These are phyloP conservation scores for Odontomyia ornata DNA, from an alignment of 2,888 invertebrate species.

Conservation along the genomic window DNA sequence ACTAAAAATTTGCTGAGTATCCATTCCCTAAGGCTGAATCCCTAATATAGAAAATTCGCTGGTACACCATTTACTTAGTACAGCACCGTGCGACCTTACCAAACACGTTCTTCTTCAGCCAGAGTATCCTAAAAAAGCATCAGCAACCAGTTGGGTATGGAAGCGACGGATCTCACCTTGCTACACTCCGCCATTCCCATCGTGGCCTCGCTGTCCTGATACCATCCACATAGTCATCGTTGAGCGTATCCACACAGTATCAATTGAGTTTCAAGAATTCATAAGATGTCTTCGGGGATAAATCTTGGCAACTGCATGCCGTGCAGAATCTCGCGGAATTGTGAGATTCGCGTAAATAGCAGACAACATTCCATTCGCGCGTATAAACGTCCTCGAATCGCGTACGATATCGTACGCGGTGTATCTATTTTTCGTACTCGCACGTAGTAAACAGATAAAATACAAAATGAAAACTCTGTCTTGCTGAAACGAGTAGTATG, in stretches of 20 bases:
- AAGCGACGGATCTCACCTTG: constrained; percentile 22
- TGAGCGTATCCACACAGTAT: not conserved
- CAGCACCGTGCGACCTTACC: not conserved
- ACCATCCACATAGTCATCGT: not conserved
- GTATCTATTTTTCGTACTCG: constrained; percentile 18
- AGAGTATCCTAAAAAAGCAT: not conserved
- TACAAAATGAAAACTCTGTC: constrained; percentile 3
- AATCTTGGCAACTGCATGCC: constrained; percentile 25
- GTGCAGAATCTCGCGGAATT: constrained; percentile 9
- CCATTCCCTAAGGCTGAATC: not conserved
- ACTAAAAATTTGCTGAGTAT: not conserved
- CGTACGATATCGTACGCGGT: constrained; percentile 11
- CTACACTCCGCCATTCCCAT: constrained; percentile 10
- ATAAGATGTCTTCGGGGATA: constrained; percentile 4
- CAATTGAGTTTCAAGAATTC: constrained; percentile 27
- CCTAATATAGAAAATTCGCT: not conserved
- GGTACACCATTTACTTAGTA: too few species aligned
- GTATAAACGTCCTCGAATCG: constrained; percentile 29
- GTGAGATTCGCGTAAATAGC: constrained; percentile 42
- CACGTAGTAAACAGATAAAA: constrained; percentile 40
- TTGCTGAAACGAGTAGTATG: constrained; percentile 13
- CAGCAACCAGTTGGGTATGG: not conserved
- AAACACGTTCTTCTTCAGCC: not conserved
- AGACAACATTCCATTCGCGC: constrained; percentile 43
- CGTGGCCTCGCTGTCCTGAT: not conserved